Evolutionary conservation across 1,140 invertebrate species (phyloP).

Genomic region (Heliconius melpomene): DNA sequence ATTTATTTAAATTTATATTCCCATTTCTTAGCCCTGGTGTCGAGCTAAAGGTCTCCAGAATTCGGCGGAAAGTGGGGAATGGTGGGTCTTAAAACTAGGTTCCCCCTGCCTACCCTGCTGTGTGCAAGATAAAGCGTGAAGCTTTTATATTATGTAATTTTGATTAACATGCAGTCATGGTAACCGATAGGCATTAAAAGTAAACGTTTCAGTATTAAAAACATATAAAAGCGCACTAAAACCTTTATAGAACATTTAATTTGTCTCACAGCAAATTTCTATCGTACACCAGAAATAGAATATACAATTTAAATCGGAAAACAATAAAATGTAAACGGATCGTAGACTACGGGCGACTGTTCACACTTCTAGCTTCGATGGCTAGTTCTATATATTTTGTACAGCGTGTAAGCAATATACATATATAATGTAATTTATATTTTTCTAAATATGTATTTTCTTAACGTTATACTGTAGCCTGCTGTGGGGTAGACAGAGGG

Average conservation of each 20-base stretch:
- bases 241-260: background rate
- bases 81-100: no score
- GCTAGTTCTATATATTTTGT: constrained; percentile 11
- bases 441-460: background rate
- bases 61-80: no score
- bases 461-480: no score
- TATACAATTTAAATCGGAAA: constrained; percentile 11
- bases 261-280: background rate
- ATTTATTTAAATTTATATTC: no score
- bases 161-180: no score
- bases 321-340: constrained; percentile 10
- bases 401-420: background rate
- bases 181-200: no score
- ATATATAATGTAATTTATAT: background rate
- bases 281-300: background rate
- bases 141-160: no score
- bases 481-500: no score
- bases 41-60: no score
- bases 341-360: background rate
- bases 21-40: no score
- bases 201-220: background rate
- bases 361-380: background rate
- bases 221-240: background rate
- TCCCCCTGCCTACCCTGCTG: no score
- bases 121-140: no score